These are phyloP conservation scores for Dorcus parallelipipedus DNA, from an alignment of 2,888 invertebrate species.

Conservation along the genomic window DNA sequence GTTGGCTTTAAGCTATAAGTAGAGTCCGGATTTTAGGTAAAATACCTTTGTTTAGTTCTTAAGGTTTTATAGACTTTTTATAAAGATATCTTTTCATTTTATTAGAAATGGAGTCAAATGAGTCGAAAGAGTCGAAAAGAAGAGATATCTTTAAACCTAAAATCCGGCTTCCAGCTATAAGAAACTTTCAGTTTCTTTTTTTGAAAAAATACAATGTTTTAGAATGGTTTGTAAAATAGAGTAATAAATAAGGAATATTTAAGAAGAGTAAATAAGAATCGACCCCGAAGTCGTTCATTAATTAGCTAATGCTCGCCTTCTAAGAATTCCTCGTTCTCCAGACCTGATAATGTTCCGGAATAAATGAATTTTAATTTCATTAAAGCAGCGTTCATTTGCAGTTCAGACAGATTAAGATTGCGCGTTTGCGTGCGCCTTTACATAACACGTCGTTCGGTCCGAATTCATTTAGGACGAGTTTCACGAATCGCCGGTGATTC, in stretches of 20 bases:
- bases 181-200: too few species aligned
- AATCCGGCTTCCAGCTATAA: too few species aligned
- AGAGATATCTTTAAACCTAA: too few species aligned
- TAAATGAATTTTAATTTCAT: constrained; percentile 52
- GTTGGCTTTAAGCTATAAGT: too few species aligned
- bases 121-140: too few species aligned
- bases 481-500: constrained; percentile 15
- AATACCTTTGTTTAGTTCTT: too few species aligned
- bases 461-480: constrained; percentile 18
- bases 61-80: too few species aligned
- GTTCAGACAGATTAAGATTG: constrained; percentile 45
- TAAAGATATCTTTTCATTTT: too few species aligned
- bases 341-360: constrained; percentile 46
- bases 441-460: constrained; percentile 15
- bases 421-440: constrained; percentile 42
- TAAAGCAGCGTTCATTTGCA: constrained; percentile 45
- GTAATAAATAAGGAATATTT: background rate
- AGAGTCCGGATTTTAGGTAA: too few species aligned
- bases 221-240: too few species aligned
- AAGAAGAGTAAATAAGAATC: constrained; percentile 7
- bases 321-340: constrained; percentile 41
- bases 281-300: constrained; percentile 32
- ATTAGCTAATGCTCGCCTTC: constrained; percentile 46
- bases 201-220: too few species aligned
- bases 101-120: too few species aligned